A percentile compares a stretch with the other conserved stretches of the same genome.
phyloP scores from a whole-genome alignment of 37 sponge, comb jelly and placozoan species.

The Agelas oroides region DNA sequence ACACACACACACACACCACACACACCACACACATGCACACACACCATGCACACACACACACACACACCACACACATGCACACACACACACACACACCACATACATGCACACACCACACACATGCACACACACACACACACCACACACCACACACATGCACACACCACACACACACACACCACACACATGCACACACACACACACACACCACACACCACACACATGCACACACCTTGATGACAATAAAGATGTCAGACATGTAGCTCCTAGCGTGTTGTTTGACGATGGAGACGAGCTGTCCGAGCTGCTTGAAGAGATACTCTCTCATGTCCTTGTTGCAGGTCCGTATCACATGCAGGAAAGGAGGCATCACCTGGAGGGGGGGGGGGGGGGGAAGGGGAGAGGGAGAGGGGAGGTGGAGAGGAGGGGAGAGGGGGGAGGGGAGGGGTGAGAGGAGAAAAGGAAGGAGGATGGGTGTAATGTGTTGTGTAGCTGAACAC shows the following conservation, averaged over 20 bases:
- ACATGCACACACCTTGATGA: conserved; percentile 64
- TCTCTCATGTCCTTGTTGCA: conserved; percentile 77
- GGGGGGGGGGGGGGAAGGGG: neutral
- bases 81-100: neutral
- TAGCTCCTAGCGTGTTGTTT: conserved; percentile 87
- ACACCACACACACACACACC: too few relatives aligned
- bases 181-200: too few relatives aligned
- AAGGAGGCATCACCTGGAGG: conserved; percentile 86
- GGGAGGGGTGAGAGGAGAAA: neutral
- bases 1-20: neutral
- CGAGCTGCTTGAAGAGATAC: conserved; percentile 84
- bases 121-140: too few relatives aligned
- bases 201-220: too few relatives aligned
- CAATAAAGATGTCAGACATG: conserved; percentile 87
- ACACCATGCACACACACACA: conserved; percentile 11
- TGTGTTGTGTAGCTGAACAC: too few relatives aligned
- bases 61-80: neutral
- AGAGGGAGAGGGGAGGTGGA: neutral
- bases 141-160: too few relatives aligned
- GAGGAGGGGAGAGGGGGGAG: too few relatives aligned
- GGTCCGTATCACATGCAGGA: conserved; percentile 76
- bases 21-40: neutral
- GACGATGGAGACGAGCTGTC: conserved; percentile 81
- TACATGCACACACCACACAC: too few relatives aligned
- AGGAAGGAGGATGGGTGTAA: neutral